A percentile compares a stretch with the other conserved stretches of the same genome.
Evolutionary conservation across 2,797 vertebrate species (phyloP).

Genomic region (Syngnathus acus): DNA sequence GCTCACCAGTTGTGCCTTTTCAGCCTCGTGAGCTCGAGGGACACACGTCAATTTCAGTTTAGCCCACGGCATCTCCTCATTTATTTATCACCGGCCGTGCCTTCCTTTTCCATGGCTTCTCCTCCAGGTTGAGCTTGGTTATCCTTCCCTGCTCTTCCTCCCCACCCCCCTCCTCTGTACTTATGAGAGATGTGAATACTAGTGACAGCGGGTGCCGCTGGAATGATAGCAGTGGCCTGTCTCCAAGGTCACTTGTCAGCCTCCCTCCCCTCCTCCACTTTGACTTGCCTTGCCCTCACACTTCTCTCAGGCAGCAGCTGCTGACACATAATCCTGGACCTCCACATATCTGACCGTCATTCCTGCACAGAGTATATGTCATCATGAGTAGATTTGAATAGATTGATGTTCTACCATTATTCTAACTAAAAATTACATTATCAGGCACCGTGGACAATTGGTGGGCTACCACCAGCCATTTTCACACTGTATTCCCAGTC

Average conservation of each 20-base stretch:
- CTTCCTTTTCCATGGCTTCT: slow-evolving; percentile 20
- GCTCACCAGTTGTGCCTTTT: slow-evolving; percentile 61
- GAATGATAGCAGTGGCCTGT: slow-evolving; percentile 70
- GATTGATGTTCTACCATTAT: not conserved
- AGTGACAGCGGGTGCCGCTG: slow-evolving; percentile 64
- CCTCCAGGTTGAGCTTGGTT: slow-evolving; percentile 59
- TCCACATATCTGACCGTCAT: slow-evolving; percentile 1
- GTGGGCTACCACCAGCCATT: too few relatives aligned
- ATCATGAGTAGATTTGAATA: not conserved
- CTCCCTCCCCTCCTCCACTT: slow-evolving; percentile 23
- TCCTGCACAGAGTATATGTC: not conserved
- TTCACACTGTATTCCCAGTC: too few relatives aligned
- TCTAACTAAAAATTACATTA: too few relatives aligned
- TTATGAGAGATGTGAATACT: slow-evolving; percentile 68
- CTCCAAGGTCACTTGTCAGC: slow-evolving; percentile 66
- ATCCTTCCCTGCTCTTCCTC: slow-evolving; percentile 60
- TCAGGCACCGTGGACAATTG: too few relatives aligned
- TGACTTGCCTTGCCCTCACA: slow-evolving; percentile 10
- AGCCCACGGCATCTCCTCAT: slow-evolving; percentile 66
- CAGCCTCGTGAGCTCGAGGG: slow-evolving; percentile 69
- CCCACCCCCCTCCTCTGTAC: slow-evolving; percentile 25
- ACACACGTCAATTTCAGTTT: slow-evolving; percentile 70
- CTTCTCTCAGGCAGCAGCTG: slow-evolving; percentile 31
- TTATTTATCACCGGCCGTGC: slow-evolving; percentile 60
- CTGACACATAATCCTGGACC: slow-evolving; percentile 26